Evolutionary conservation across 2,113 vertebrate genomes (phyloP).

Genomic region (Thamnaconus septentrionalis): DNA sequence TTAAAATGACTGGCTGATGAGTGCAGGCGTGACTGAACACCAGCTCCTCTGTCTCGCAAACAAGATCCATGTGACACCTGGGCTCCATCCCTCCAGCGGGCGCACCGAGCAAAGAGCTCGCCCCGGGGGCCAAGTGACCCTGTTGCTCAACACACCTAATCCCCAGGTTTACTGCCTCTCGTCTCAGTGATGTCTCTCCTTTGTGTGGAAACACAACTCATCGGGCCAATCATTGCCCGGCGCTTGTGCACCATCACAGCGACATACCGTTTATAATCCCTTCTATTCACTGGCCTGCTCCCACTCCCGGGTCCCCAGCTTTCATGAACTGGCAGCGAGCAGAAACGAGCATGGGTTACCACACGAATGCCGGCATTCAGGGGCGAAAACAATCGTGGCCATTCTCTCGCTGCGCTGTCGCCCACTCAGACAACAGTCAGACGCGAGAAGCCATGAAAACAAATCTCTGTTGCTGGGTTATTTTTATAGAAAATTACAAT

Average conservation of each 20-base stretch:
- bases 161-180: conserved; percentile 60
- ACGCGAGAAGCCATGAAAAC: conserved; percentile 7
- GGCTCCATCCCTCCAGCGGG: conserved; percentile 37
- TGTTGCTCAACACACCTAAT: conserved; percentile 69
- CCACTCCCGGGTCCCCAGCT: conserved; percentile 25
- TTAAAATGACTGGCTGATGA: conserved; percentile 19
- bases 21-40: conserved; percentile 32
- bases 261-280: conserved; percentile 47
- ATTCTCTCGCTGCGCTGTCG: conserved; percentile 18
- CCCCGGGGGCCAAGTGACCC: conserved; percentile 37
- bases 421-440: conserved; percentile 11
- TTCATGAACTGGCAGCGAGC: conserved; percentile 32
- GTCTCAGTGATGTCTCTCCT: conserved; percentile 59
- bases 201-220: conserved; percentile 59
- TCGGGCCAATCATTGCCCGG: conserved; percentile 43
- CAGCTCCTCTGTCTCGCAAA: conserved; percentile 41
- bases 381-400: conserved; percentile 33
- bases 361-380: conserved; percentile 38
- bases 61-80: conserved; percentile 56
- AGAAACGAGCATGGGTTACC: conserved; percentile 21
- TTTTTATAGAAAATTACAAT: not conserved
- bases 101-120: conserved; percentile 43
- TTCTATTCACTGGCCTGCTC: conserved; percentile 39
- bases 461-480: not conserved
- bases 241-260: conserved; percentile 38